Evolutionary conservation across 1,140 invertebrate species (phyloP).

Genomic region (Araneus ventricosus): DNA sequence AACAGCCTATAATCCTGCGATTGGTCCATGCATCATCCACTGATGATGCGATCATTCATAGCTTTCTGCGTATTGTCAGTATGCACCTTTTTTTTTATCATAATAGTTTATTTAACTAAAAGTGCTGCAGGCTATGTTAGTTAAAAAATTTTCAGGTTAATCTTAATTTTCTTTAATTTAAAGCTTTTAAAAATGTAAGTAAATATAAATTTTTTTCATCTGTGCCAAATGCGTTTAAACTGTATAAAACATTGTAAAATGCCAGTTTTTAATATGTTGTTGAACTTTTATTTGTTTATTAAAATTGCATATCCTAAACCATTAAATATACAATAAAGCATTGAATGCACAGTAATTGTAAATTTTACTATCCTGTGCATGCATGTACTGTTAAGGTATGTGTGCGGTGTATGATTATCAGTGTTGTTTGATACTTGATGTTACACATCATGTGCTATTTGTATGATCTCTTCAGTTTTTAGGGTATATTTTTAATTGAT

Average conservation of each 20-base stretch:
- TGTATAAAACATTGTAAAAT: not conserved
- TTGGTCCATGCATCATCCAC: no score
- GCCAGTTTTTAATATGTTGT: not conserved
- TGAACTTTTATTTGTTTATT: not conserved
- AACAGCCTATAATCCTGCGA: no score
- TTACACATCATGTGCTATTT: slow-evolving; percentile 5
- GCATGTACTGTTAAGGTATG: not conserved
- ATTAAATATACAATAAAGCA: not conserved
- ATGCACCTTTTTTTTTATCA: no score
- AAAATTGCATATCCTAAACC: not conserved
- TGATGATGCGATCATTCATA: no score
- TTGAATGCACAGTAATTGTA: not conserved
- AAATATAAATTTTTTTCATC: not conserved
- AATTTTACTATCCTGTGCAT: not conserved
- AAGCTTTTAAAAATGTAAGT: not conserved
- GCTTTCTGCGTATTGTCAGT: no score
- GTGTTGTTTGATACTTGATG: not conserved
- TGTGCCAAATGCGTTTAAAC: not conserved
- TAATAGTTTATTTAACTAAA: no score
- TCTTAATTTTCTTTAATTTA: not conserved
- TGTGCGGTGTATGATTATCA: not conserved
- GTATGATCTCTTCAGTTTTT: not conserved
- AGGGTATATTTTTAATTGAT: not conserved
- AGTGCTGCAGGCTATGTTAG: not conserved
- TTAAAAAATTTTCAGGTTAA: not conserved